Evolutionary conservation across 2,113 vertebrate genomes (phyloP).

Genomic region (Phylloscopus whistleri): DNA sequence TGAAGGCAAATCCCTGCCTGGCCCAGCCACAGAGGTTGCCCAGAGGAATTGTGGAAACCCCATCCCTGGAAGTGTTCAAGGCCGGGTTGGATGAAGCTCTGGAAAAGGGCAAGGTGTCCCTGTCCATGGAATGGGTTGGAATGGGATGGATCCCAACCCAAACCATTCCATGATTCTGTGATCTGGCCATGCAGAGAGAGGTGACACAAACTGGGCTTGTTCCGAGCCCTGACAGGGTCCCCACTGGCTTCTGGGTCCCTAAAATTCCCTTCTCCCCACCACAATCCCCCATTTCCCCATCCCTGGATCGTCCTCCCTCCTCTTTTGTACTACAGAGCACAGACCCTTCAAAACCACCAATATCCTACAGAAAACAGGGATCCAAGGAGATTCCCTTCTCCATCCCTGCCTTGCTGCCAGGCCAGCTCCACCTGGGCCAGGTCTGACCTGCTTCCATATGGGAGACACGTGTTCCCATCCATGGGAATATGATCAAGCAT

Average conservation of each 20-base stretch:
- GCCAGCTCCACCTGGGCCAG: background rate
- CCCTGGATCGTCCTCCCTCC: background rate
- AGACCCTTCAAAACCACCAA: background rate
- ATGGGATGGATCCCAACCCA: background rate
- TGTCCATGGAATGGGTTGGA: background rate
- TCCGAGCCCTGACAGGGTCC: fast-evolving
- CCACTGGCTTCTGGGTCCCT: background rate
- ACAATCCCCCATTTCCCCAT: background rate
- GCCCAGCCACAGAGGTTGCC: fast-evolving
- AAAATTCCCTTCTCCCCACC: background rate
- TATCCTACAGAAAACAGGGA: background rate
- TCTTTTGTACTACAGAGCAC: background rate
- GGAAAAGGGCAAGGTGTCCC: background rate
- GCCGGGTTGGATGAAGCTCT: fast-evolving
- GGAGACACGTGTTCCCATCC: background rate
- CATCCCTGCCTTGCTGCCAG: fast-evolving
- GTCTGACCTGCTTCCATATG: background rate
- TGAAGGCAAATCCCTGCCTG: background rate
- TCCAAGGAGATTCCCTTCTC: background rate
- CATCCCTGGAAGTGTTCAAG: background rate
- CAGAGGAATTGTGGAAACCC: background rate
- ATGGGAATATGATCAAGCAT: background rate
- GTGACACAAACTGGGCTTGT: background rate
- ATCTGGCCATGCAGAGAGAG: fast-evolving
- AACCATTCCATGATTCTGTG: background rate